Percentiles rank a stretch among this genome's conserved stretches.
These are phyloP conservation scores for Rosalia funebris DNA, from an alignment of 2,888 invertebrate genomes.

Conservation along the genomic window DNA sequence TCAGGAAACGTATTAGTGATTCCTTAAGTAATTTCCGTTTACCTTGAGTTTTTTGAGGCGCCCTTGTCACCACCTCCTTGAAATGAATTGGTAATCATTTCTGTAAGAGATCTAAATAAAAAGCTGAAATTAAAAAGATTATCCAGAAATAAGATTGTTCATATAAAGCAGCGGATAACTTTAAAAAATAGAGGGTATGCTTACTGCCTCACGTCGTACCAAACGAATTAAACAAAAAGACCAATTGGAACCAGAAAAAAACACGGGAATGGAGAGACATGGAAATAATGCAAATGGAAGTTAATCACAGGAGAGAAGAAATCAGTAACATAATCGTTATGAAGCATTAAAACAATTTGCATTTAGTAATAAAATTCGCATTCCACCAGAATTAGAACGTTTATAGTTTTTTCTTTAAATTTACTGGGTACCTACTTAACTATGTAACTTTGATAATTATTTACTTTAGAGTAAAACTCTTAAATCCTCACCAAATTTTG, in stretches of 20 bases:
- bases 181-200: slow-evolving; percentile 97
- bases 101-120: slow-evolving; percentile 90
- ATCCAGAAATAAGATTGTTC: slow-evolving; percentile 86
- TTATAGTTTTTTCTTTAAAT: no score
- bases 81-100: slow-evolving; percentile 91
- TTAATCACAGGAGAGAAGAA: slow-evolving; percentile 81
- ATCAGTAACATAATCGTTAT: slow-evolving; percentile 82
- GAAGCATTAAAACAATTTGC: slow-evolving; percentile 89
- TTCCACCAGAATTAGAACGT: slow-evolving; percentile 80
- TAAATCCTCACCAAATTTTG: no score
- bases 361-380: slow-evolving; percentile 79
- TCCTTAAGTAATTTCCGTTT: no score
- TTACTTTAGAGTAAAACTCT: no score
- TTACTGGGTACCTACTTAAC: no score
- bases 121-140: slow-evolving; percentile 88
- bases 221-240: slow-evolving; percentile 96
- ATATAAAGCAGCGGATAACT: slow-evolving; percentile 95
- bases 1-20: slow-evolving; percentile 13
- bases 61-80: slow-evolving; percentile 89
- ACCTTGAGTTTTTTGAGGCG: slow-evolving; percentile 69
- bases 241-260: slow-evolving; percentile 89
- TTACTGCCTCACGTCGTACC: slow-evolving; percentile 90
- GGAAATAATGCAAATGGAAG: slow-evolving; percentile 85
- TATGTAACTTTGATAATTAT: no score
- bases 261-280: slow-evolving; percentile 85